Evolutionary conservation across 2,888 invertebrate genomes (phyloP), one percentile per base, ranked within the genome.

Genomic region (Caenorhabditis imperialis): DNA sequence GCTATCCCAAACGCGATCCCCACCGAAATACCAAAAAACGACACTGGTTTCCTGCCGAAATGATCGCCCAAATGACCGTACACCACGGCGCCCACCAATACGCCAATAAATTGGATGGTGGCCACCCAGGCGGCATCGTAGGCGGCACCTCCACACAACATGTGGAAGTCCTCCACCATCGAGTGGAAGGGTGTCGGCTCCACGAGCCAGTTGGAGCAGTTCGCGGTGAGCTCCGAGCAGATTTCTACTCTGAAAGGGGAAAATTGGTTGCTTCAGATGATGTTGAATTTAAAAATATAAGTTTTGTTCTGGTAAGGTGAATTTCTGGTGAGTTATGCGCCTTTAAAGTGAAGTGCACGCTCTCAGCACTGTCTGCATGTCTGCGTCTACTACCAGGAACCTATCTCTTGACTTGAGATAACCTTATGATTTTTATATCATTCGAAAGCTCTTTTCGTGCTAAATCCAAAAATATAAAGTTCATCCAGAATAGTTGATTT

Each of bases 61-160:
- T 75, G 60, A 47, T 82, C 82, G 10, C 78, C 80, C 47, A 80
- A 20, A 47, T 78, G 78, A 4, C 82, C 82, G 42, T 77, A 82
- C 54, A 55, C 61, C 8, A 82, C 35, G 12, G 82, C 73, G 18
- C 82, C 82, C 12, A 78, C 42, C 3, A 82, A 57, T 6, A 82
- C 80, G 6, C 82, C 82, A 20, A 79, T 45, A 58, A 82, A 82
- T 47, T 82, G 80, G 33, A 77, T 73, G 7, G 80, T 80, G 35
- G 81, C 74, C 10, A 78, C 81, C 77, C 72, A 67, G 2, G 81
- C 79, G 18, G 79, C 77, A 60, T 81, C 72, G 30, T 81, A 81
- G 0, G 78, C 77, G 3, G 47, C 47, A 0, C 44, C 27, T 3
- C 73, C 75, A 44, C 81, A 81, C n/a, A 54, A 74, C 62, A 81